Conservation (phyloP, 2,797 vertebrate genomes). For the Sciurus vulgaris region DNA sequence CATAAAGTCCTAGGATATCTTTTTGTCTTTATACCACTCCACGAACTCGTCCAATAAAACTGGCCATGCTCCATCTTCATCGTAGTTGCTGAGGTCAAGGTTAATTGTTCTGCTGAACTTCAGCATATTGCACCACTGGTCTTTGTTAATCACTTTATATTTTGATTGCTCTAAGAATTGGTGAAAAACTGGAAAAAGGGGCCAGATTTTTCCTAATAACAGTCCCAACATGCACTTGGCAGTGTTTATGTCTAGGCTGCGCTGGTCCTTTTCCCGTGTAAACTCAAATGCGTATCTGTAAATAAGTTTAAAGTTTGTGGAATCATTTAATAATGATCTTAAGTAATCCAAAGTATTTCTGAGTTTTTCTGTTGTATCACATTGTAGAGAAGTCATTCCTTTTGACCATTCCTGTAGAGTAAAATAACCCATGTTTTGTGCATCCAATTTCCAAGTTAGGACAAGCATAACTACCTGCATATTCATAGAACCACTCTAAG, state of each 20-base stretch:
- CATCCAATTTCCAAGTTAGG: constrained; percentile 98
- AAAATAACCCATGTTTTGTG: constrained; percentile 99
- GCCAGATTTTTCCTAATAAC: constrained; percentile 98
- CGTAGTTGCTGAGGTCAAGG: constrained; percentile 99
- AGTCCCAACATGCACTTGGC: constrained; percentile 99
- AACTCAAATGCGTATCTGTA: constrained; percentile 99
- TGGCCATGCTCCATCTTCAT: constrained; percentile 99
- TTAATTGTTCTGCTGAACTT: constrained; percentile 99
- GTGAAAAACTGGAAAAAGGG: constrained; percentile 99
- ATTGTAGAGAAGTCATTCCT: constrained; percentile 98
- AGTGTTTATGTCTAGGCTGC: constrained; percentile 99
- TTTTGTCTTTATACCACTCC: constrained; percentile 99
- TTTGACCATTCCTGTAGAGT: constrained; percentile 99
- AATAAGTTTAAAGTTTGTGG: constrained; percentile 99
- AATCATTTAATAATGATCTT: constrained; percentile 98
- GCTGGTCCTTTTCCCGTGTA: constrained; percentile 99
- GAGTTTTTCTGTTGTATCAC: constrained; percentile 98
- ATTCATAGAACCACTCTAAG: constrained; percentile 99
- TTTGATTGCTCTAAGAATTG: constrained; percentile 99
- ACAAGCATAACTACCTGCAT: constrained; percentile 99
- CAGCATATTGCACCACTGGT: constrained; percentile 99
- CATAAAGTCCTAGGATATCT: constrained; percentile 95
- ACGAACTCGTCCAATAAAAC: constrained; percentile 99
- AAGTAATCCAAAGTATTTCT: constrained; percentile 98
- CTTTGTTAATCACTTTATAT: constrained; percentile 99